A percentile compares a stretch with the other conserved stretches of the same genome.
phyloP scores from a whole-genome alignment of 2,113 vertebrate species.

The Mirounga angustirostris region DNA sequence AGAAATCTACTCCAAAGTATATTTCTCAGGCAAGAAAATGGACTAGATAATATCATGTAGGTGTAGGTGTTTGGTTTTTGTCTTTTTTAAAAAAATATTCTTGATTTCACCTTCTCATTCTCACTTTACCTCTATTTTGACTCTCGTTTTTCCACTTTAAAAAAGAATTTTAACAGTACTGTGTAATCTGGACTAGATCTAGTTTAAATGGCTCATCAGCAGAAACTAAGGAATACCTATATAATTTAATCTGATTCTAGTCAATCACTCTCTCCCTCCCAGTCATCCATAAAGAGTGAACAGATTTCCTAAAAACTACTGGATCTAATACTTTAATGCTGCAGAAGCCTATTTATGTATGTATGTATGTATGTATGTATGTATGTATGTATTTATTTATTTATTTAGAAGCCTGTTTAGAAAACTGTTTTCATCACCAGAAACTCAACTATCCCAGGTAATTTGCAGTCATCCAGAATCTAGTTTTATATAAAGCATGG shows the following conservation, averaged over 20 bases:
- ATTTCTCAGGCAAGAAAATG: background rate
- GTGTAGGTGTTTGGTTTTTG: background rate
- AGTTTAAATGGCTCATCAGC: background rate
- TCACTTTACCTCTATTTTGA: background rate
- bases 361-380: background rate
- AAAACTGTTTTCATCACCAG: background rate
- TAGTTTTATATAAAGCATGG: background rate
- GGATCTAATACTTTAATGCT: background rate
- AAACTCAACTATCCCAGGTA: background rate
- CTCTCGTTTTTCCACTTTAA: background rate
- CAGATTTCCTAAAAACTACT: background rate
- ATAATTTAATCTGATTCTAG: background rate
- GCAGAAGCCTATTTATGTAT: background rate
- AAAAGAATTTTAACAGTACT: background rate
- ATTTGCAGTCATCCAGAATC: background rate
- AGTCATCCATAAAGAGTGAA: background rate
- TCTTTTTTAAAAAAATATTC: background rate
- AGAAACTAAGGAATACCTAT: background rate
- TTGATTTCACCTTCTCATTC: background rate
- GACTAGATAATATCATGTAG: background rate
- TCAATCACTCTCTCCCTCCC: background rate
- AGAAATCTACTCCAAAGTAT: background rate
- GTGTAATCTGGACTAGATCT: background rate
- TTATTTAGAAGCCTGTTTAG: background rate
- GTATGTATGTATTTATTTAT: background rate